These are phyloP conservation scores for Heterodera carotae DNA, from an alignment of 1,140 invertebrate genomes.

Conservation along the genomic window DNA sequence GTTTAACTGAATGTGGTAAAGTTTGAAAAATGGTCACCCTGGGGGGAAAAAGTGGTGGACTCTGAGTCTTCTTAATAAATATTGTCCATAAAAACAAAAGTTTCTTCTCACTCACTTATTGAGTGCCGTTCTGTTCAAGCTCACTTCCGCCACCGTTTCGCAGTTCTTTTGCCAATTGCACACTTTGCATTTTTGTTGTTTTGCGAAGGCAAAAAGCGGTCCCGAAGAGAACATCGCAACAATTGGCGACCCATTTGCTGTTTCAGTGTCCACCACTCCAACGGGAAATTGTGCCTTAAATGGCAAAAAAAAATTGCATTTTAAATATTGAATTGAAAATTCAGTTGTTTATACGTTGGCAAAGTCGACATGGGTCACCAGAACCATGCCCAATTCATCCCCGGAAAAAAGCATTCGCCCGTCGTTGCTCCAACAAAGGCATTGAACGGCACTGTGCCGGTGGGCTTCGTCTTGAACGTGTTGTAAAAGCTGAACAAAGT, in stretches of 20 bases:
- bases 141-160: slow-evolving; percentile 6
- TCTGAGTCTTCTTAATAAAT: too few species aligned
- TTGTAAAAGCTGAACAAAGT: slow-evolving; percentile 33
- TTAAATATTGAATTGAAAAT: neutral
- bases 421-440: slow-evolving; percentile 30
- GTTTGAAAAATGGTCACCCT: too few species aligned
- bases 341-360: slow-evolving; percentile 30
- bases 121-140: neutral
- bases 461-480: slow-evolving; percentile 42
- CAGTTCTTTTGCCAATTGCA: slow-evolving; percentile 2
- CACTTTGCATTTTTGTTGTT: neutral
- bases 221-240: slow-evolving; percentile 27
- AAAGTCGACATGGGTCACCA: slow-evolving; percentile 40
- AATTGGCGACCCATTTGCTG: neutral
- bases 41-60: too few species aligned
- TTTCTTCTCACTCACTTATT: too few species aligned
- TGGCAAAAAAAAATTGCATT: neutral
- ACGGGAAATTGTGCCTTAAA: neutral
- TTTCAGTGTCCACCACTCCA: neutral
- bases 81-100: too few species aligned
- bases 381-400: slow-evolving; percentile 31
- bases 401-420: slow-evolving; percentile 37
- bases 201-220: slow-evolving; percentile 21
- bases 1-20: too few species aligned
- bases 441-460: slow-evolving; percentile 6